Evolutionary conservation across 2,797 vertebrate genomes (phyloP), one percentile per base, ranked within the genome.

Genomic region (Calcarius lapponicus): DNA sequence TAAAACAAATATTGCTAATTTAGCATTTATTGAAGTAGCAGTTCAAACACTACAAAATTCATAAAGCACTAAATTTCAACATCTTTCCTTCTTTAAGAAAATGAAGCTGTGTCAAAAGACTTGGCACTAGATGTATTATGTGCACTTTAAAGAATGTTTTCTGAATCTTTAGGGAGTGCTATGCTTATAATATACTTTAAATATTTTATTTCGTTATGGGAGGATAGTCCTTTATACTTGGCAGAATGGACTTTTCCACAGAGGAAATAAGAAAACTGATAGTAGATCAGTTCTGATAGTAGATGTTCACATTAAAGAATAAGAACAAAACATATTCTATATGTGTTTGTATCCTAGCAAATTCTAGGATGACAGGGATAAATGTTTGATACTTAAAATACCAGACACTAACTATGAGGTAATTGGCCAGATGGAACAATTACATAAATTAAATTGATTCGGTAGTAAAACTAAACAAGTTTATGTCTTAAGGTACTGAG

Each of bases 1-100:
- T 61, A 53, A 90, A 96, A 80, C 14, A 91, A 92, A 85, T 95
- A 83, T 54, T 76, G 13, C 32, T 87, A 92, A 91, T 92, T 86
- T 69, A 72, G 14, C 64, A 78, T 80, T 89, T 92, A 67, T 67
- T 85, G 22, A 83, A 89, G 31, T 16, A 89, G 47, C 26, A 58
- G 58, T 69, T 91, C 45, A 91, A 94, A 87, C 47, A 36, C 72
- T 74, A 89, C 45, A 62, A 86, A 95, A 94, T 79, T 86, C 66
- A 84, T 79, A 72, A 84, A 62, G 32, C 31, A 48, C 29, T 72
- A 56, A 87, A 75, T 74, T 83, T 54, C 51, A 91, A 61, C 18
- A 65, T 78, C 75, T 92, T 89, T 85, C 36, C 56, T 73, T 86
- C 56, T 86, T 81, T 62, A 80, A 81, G 72, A 43, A 86, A 95